phyloP scores from a whole-genome alignment of 53 echinoderm and acorn worm species.

The Hippasteria phrygiana region DNA sequence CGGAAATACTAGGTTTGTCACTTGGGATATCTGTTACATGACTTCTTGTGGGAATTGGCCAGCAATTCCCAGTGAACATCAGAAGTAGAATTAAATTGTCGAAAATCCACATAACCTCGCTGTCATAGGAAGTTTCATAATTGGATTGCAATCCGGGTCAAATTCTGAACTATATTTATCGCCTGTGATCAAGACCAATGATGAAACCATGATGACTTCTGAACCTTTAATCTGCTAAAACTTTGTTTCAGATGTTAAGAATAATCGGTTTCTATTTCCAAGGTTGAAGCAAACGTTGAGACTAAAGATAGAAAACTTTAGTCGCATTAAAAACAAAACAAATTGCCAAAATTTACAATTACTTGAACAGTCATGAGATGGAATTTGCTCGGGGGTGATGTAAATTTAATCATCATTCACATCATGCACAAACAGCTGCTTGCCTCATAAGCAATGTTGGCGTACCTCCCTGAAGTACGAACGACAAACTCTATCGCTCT shows the following conservation, averaged over 20 bases:
- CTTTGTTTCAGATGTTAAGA: no score
- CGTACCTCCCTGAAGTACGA: background rate
- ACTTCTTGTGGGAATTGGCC: background rate
- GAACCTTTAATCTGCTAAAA: no score
- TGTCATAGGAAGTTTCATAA: constrained; percentile 5
- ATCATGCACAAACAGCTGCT: no score
- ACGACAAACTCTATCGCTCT: background rate
- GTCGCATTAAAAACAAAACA: no score
- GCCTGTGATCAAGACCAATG: background rate
- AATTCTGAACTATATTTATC: background rate
- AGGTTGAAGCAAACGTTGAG: no score
- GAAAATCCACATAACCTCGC: background rate
- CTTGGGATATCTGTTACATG: background rate
- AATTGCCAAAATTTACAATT: no score
- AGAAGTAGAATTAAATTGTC: background rate
- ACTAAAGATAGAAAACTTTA: no score
- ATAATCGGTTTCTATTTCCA: no score
- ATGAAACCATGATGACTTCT: no score
- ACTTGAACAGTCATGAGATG: no score
- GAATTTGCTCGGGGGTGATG: no score
- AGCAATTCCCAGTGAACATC: background rate
- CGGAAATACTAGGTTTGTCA: background rate
- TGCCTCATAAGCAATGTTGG: background rate
- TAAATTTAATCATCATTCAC: no score
- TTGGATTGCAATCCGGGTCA: background rate